phyloP scores from a whole-genome alignment of 2,797 vertebrate genomes.

The Sebastes iracundus region DNA sequence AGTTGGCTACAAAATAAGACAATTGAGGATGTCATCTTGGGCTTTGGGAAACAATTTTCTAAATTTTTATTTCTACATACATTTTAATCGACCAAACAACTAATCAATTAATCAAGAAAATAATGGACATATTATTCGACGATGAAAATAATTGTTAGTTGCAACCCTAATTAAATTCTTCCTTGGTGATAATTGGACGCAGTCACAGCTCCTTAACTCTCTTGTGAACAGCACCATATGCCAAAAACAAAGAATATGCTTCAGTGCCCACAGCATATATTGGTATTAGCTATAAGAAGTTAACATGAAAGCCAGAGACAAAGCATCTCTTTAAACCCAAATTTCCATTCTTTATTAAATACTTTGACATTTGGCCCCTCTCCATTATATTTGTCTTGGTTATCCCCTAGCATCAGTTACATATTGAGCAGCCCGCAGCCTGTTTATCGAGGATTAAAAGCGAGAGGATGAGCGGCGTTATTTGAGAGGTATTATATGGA shows the following conservation, averaged over 20 bases:
- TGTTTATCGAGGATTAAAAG: constrained; percentile 94
- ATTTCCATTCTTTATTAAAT: constrained; percentile 64
- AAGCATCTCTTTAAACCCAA: constrained; percentile 56
- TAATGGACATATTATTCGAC: too few species aligned
- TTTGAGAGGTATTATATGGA: constrained; percentile 80
- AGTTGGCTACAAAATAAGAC: too few species aligned
- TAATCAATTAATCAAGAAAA: too few species aligned
- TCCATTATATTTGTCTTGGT: constrained; percentile 60
- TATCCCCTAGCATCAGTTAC: constrained; percentile 76
- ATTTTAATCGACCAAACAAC: too few species aligned
- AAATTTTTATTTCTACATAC: too few species aligned
- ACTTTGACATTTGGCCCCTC: constrained; percentile 60
- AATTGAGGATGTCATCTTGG: too few species aligned
- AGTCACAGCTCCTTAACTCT: neutral
- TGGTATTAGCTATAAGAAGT: neutral
- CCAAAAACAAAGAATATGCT: neutral
- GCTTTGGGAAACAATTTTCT: too few species aligned
- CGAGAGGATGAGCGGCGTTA: constrained; percentile 83
- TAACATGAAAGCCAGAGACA: constrained; percentile 39
- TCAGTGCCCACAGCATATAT: neutral
- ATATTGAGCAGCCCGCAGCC: constrained; percentile 83
- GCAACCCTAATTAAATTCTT: neutral
- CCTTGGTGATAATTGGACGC: neutral
- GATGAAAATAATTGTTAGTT: too few species aligned
- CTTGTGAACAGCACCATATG: neutral